These are phyloP conservation scores for Trachurus trachurus DNA, from an alignment of 2,797 vertebrate genomes.

Conservation along the genomic window DNA sequence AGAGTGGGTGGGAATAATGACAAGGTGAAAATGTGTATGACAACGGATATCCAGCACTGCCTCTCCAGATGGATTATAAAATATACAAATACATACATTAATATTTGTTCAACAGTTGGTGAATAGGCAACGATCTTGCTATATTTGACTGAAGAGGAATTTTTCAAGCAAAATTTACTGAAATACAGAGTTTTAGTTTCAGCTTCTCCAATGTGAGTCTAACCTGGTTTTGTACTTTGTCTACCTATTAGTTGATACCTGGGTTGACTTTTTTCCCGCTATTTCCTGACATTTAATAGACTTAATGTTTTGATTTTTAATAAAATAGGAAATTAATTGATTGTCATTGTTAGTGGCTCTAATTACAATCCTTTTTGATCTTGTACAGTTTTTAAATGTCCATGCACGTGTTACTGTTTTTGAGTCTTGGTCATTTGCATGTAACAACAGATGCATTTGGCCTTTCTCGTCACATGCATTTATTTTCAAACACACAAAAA, in stretches of 20 bases:
- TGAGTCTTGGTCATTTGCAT: constrained; percentile 6
- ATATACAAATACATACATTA: not conserved
- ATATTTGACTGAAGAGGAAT: not conserved
- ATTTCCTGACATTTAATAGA: not conserved
- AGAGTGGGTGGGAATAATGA: not conserved
- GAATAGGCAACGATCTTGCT: not conserved
- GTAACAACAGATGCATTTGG: not conserved
- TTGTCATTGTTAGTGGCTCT: not conserved
- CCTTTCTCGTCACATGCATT: constrained; percentile 6
- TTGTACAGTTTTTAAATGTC: not conserved
- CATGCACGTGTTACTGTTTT: not conserved
- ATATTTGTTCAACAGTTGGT: not conserved
- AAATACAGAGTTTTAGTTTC: not conserved
- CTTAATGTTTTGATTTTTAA: not conserved
- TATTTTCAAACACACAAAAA: constrained; percentile 37
- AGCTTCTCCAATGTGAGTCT: not conserved
- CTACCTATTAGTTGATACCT: not conserved
- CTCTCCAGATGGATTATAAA: not conserved
- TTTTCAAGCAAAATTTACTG: not conserved
- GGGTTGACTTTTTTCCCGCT: not conserved
- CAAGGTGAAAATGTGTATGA: not conserved
- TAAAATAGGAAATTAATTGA: not conserved
- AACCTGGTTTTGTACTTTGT: not conserved
- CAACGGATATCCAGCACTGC: not conserved
- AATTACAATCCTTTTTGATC: not conserved